phyloP scores from a whole-genome alignment of 2,888 invertebrate genomes.

The Podabrus alpinus region DNA sequence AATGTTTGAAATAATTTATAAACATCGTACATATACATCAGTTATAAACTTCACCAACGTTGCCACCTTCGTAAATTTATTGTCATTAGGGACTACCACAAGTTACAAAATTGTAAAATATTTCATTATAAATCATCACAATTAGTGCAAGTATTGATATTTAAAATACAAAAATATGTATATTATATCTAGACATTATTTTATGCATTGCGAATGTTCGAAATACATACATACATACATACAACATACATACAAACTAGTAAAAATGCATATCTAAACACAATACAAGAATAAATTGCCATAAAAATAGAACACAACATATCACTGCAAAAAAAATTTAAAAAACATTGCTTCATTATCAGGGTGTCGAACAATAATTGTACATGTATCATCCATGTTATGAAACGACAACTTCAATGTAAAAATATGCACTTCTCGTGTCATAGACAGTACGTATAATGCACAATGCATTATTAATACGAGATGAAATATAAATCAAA shows the following conservation, averaged over 20 bases:
- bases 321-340: slow-evolving; percentile 38
- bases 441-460: slow-evolving; percentile 56
- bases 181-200: background rate
- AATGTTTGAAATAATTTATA: slow-evolving; percentile 46
- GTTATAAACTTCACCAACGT: slow-evolving; percentile 46
- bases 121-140: background rate
- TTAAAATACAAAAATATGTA: background rate
- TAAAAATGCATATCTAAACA: slow-evolving; percentile 41
- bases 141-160: background rate
- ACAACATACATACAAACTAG: background rate
- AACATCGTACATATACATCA: slow-evolving; percentile 44
- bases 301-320: slow-evolving; percentile 49
- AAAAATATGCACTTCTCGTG: slow-evolving; percentile 56
- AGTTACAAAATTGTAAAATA: background rate
- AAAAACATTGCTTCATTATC: slow-evolving; percentile 52
- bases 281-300: slow-evolving; percentile 47
- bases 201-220: background rate
- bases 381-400: slow-evolving; percentile 56
- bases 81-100: background rate
- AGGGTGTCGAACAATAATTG: slow-evolving; percentile 56
- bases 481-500: slow-evolving; percentile 56
- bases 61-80: slow-evolving; percentile 41
- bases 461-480: slow-evolving; percentile 55
- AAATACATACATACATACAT: background rate
- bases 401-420: slow-evolving; percentile 55